Evolutionary conservation across 2,888 invertebrate genomes (phyloP), one percentile per base, ranked within the genome.

Genomic region (Carabus problematicus): DNA sequence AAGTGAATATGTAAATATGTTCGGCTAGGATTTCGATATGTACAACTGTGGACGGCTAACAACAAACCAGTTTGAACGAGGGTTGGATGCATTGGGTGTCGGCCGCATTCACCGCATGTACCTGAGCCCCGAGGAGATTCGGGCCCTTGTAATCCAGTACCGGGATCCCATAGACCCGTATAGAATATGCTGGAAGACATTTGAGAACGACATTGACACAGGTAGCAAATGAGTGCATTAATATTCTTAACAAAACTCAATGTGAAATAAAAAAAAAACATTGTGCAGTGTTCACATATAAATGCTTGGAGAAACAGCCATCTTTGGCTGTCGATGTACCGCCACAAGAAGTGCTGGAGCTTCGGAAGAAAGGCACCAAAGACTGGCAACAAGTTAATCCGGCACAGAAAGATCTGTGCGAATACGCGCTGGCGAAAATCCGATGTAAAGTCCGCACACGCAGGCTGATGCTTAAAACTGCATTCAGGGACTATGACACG

Each of bases 401-500:
- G 12, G 68, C 76, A 52, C 67, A 76, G 60, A 82, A 87, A 14
- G 86, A 87, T 73, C 72, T 84, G 19, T 88, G 88, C 74, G 87
- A 90, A 77, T 86, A 86, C 42, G 87, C 88, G 14, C 80, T 91
- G 70, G 81, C 84, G 75, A 87, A 88, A 76, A 84, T 91, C 72
- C 87, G 88, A 70, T 83, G 86, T 56, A 86, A 88, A 71, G 85
- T 88, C 70, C 80, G 81, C 55, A 87, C 87, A 76, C 84, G 91
- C 71, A 79, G 88, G 64, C 84, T 92, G 55, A 83, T 88, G 72
- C 78, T 92, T 71, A 86, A 89, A 72, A 89, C 89, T 0, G 86
- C 88, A 71, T 92, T 92, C 78, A 85, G 86, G 56, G 89, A 89
- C 74, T 90, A 88, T 74, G 92, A 92, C 78, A 86, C 84, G 91